Base-by-base conservation (phyloP, 2,888 invertebrate species). In the Ectemnius lituratus region DNA sequence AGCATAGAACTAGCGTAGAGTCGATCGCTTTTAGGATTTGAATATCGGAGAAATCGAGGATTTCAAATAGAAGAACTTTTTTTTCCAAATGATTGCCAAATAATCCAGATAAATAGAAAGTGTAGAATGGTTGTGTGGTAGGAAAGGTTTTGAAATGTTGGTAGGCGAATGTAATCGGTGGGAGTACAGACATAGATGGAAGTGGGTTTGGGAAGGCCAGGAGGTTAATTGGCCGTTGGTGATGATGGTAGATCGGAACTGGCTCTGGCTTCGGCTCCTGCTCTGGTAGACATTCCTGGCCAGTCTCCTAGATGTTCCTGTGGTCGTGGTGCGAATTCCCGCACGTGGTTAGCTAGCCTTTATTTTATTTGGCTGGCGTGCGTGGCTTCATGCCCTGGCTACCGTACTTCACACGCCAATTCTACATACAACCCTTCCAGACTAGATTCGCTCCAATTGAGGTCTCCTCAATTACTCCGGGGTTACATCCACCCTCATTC, bases 161-260 rank as follows among this genome's bases (percentile, higher is more conserved):
- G 37, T 37, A 37, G 37, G 0, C 5, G 37, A 4, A 16, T n/a
- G 18, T 5, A 64, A 47, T n/a, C 63, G 57, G 63, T 49, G 67
- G 67, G 62, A 23, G 23, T 27, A 28, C 5, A 20, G 52, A 52
- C 52, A 52, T 16, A 52, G 52, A 52, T 37, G 37, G 37, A 11
- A 8, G 8, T 6, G 37, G 37, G 8, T 1, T 37, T 37, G 52
- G 77, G 66, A 60, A 27, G 67, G 59, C 61, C 52, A n/a, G 46
- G 65, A 69, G 65, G 73, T 80, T 80, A 80, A 80, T 80, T 78
- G 80, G 80, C 57, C 75, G 75, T 65, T 80, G 61, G 65, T 61
- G 70, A 58, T 65, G 64, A 57, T 60, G 71, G 73, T 65, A 61
- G 61, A 52, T 65, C 45, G 64, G 60, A 57, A 58, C 56, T 56